Percentiles rank a stretch among this genome's conserved stretches.
These are phyloP conservation scores for Circaetus cinerascens DNA, from an alignment of 2,113 vertebrate species.

Conservation along the genomic window DNA sequence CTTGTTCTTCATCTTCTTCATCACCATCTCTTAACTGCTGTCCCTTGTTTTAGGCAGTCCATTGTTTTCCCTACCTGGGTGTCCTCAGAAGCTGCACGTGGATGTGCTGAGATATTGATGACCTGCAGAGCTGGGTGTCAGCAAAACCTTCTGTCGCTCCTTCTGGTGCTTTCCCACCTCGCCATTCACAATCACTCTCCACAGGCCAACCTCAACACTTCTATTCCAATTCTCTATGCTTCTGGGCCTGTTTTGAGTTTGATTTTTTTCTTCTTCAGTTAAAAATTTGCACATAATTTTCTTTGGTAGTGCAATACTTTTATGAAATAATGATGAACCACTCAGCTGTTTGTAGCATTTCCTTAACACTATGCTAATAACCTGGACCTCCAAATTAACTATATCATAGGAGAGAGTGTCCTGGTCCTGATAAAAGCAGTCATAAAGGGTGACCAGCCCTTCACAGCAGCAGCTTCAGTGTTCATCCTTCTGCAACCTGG, in stretches of 20 bases:
- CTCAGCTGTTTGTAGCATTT: neutral
- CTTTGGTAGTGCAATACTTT: neutral
- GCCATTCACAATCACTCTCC: neutral
- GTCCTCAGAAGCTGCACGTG: neutral
- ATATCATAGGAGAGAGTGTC: neutral
- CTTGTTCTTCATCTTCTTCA: neutral
- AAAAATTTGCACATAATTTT: neutral
- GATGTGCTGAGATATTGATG: neutral
- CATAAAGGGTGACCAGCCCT: neutral
- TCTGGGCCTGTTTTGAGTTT: neutral
- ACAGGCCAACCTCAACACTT: neutral
- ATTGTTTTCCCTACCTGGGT: neutral
- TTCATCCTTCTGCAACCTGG: neutral
- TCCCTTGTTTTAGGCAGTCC: neutral
- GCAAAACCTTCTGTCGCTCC: conserved; percentile 13
- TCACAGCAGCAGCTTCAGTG: neutral
- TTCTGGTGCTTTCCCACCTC: conserved; percentile 24
- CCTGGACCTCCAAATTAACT: neutral
- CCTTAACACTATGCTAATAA: neutral
- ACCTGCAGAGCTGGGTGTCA: neutral
- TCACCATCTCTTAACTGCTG: neutral
- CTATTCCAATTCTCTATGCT: neutral
- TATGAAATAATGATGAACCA: neutral
- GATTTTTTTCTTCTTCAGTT: neutral
- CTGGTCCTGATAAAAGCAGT: neutral